Evolutionary conservation across 2,797 vertebrate genomes (phyloP).

Genomic region (Balearica regulorum): DNA sequence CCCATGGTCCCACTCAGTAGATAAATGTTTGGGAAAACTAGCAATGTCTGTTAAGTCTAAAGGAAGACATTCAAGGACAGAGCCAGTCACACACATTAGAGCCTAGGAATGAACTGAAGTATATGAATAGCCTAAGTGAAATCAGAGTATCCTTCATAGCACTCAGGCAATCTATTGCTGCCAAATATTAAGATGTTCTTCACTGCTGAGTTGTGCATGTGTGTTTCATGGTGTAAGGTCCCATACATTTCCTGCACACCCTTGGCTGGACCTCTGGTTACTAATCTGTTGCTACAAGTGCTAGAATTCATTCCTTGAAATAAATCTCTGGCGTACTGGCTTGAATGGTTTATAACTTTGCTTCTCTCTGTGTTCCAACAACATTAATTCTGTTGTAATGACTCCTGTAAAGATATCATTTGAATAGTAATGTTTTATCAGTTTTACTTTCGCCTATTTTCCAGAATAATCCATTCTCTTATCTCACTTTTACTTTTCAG

Average conservation of each 20-base stretch:
- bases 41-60: background rate
- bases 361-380: background rate
- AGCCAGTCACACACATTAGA: background rate
- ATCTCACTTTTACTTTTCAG: conserved; percentile 31
- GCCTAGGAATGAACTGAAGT: no score
- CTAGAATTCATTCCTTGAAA: background rate
- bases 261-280: background rate
- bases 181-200: background rate
- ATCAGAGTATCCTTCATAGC: background rate
- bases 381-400: conserved; percentile 54
- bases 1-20: background rate
- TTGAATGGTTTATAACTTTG: background rate
- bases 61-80: background rate
- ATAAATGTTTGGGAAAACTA: background rate
- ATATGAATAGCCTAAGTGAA: background rate
- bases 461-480: conserved; percentile 60
- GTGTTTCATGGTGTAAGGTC: background rate
- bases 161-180: background rate
- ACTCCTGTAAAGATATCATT: conserved; percentile 56
- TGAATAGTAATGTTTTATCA: conserved; percentile 35
- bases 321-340: background rate
- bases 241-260: background rate
- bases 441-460: background rate
- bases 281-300: background rate
- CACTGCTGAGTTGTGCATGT: background rate